A percentile compares a stretch with the other conserved stretches of the same genome.
phyloP scores from a whole-genome alignment of 2,113 vertebrate species.

The Gavialis gangeticus region DNA sequence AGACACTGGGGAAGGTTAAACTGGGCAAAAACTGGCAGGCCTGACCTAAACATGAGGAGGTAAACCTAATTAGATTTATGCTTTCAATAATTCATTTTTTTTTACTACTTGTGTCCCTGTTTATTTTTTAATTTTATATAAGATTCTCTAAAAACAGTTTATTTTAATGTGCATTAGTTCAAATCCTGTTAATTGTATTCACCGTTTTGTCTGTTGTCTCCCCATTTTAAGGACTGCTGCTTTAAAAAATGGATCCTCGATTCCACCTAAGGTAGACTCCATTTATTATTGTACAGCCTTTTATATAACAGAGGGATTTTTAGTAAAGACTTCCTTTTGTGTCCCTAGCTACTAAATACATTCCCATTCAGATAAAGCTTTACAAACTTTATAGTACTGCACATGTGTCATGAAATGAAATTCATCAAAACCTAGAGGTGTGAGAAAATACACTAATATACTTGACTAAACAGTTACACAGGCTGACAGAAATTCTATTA shows the following conservation, averaged over 20 bases:
- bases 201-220: not conserved
- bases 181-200: not conserved
- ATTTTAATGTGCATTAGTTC: not conserved
- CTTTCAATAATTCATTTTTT: not conserved
- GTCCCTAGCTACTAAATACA: not conserved
- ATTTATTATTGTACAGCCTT: not conserved
- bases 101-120: not conserved
- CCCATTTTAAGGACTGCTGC: not conserved
- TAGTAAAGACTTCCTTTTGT: not conserved
- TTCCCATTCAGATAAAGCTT: not conserved
- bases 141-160: not conserved
- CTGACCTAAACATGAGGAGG: too few species aligned
- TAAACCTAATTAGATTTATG: too few species aligned
- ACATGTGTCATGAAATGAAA: not conserved
- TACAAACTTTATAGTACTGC: not conserved
- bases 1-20: too few species aligned
- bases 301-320: not conserved
- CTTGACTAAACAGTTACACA: not conserved
- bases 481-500: not conserved
- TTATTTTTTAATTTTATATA: not conserved
- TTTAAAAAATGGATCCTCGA: not conserved
- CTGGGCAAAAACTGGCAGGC: too few species aligned
- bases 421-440: not conserved
- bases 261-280: not conserved
- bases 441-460: not conserved